Percentiles rank a stretch among this genome's conserved stretches.
phyloP scores from a whole-genome alignment of 2,113 vertebrate genomes.

The Platanista minor region DNA sequence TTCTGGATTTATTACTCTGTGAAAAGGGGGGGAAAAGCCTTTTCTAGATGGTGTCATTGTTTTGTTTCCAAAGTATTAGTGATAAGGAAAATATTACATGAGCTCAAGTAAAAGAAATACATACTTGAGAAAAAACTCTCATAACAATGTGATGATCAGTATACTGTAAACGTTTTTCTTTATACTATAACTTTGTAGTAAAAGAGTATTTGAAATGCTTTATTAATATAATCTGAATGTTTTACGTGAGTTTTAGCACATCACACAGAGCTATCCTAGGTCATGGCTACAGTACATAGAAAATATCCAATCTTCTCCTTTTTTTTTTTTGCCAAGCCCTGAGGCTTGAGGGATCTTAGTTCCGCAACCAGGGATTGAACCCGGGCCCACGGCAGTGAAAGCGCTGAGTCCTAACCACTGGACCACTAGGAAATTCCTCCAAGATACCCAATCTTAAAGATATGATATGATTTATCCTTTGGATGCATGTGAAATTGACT shows the following conservation, averaged over 20 bases:
- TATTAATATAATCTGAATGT: neutral
- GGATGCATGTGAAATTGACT: neutral
- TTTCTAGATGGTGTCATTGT: constrained; percentile 43
- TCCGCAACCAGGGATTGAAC: no score
- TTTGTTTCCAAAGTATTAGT: constrained; percentile 50
- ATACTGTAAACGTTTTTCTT: neutral
- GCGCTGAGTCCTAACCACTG: no score
- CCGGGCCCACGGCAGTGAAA: no score
- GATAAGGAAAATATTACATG: constrained; percentile 39
- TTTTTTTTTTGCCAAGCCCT: no score
- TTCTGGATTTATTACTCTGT: constrained; percentile 44
- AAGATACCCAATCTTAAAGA: neutral
- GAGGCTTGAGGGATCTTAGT: no score
- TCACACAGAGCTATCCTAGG: neutral
- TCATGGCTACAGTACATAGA: neutral
- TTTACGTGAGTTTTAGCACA: neutral
- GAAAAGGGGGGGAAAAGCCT: neutral
- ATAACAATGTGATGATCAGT: neutral
- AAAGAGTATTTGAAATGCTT: neutral
- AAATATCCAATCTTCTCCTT: neutral
- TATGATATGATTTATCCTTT: neutral
- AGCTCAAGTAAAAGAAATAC: constrained; percentile 30
- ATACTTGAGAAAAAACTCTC: neutral
- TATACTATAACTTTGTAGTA: neutral
- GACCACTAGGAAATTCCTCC: no score